These are phyloP conservation scores for Eidolon dupreanum DNA, from an alignment of 2,797 vertebrate species.

Conservation along the genomic window DNA sequence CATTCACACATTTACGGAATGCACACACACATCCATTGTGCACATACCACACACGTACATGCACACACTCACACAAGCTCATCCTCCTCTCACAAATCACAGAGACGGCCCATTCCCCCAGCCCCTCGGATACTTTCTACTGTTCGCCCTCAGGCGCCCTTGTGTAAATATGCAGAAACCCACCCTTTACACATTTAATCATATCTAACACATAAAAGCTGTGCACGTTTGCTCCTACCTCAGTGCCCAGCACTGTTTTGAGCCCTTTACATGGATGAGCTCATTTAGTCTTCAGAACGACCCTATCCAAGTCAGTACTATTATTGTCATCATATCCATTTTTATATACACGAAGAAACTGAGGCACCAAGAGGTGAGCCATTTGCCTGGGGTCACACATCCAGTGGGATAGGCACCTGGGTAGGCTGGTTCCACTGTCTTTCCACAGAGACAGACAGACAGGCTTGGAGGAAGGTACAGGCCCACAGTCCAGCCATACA, in stretches of 20 bases:
- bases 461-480: background rate
- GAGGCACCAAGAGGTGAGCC: background rate
- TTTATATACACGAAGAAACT: background rate
- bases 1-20: background rate
- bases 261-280: background rate
- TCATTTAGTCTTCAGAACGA: background rate
- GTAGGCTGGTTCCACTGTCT: background rate
- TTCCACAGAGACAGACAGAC: background rate
- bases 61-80: too few species aligned
- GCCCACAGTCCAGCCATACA: background rate
- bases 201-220: background rate
- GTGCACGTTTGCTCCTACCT: background rate
- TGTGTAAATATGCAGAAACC: too few species aligned
- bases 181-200: background rate
- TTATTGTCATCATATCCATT: background rate
- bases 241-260: background rate
- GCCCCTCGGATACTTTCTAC: background rate
- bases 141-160: background rate
- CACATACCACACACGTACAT: background rate
- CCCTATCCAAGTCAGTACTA: background rate
- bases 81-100: background rate
- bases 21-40: background rate
- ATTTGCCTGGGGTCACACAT: background rate
- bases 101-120: background rate
- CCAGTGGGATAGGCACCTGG: background rate